phyloP scores from a whole-genome alignment of 2,888 invertebrate genomes.

The Thumatha senex region DNA sequence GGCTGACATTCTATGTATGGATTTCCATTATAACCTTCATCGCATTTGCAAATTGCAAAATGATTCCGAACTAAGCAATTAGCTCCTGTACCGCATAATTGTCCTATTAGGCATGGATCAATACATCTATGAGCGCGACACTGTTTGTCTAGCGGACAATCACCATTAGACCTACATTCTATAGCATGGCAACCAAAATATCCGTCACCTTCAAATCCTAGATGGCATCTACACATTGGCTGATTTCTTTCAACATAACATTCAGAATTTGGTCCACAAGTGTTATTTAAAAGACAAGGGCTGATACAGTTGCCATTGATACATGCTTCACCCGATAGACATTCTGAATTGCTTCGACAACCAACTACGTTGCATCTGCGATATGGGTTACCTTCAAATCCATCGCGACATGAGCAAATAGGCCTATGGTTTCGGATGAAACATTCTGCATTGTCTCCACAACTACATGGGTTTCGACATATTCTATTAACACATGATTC shows the following conservation, averaged over 20 bases:
- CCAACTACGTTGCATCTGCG: constrained; percentile 91
- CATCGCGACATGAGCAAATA: constrained; percentile 92
- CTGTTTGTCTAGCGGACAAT: constrained; percentile 93
- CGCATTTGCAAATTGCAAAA: constrained; percentile 93
- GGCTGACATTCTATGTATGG: constrained; percentile 91
- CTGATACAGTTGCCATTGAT: constrained; percentile 93
- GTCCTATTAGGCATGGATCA: constrained; percentile 91
- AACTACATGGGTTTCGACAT: constrained; percentile 94
- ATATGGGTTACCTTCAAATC: constrained; percentile 94
- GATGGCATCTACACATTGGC: constrained; percentile 90
- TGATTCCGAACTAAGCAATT: constrained; percentile 93
- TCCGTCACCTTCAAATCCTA: constrained; percentile 92
- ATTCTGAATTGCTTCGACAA: constrained; percentile 92
- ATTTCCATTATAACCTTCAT: constrained; percentile 89
- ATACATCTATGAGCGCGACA: constrained; percentile 94
- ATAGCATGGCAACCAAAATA: constrained; percentile 89
- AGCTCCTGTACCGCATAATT: constrained; percentile 90
- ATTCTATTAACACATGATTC: constrained; percentile 94
- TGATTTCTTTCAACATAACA: constrained; percentile 89
- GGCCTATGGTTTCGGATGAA: constrained; percentile 92
- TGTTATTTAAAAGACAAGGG: constrained; percentile 91
- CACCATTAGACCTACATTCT: constrained; percentile 93
- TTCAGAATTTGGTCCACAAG: constrained; percentile 92
- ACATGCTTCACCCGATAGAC: constrained; percentile 92
- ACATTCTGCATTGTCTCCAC: constrained; percentile 93